A percentile compares a stretch with the other conserved stretches of the same genome.
Conservation (phyloP, 2,797 vertebrate genomes). For the Sebastolobus alascanus region DNA sequence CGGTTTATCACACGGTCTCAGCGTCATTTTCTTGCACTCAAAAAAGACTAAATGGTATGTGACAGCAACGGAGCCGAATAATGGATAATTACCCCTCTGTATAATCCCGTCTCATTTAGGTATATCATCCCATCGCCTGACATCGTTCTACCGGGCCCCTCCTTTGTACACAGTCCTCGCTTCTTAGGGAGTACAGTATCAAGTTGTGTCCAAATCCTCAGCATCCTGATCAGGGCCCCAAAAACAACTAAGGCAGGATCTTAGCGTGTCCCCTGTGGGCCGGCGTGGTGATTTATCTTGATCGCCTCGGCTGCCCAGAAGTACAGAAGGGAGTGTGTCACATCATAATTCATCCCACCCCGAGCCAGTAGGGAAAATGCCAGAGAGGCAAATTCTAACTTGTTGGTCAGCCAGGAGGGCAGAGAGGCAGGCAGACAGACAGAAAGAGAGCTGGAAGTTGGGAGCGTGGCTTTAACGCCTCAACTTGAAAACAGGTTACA, state of each 20-base stretch:
- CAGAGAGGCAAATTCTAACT: slow-evolving; percentile 73
- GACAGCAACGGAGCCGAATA: slow-evolving; percentile 55
- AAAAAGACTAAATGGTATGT: slow-evolving; percentile 54
- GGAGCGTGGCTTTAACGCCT: slow-evolving; percentile 11
- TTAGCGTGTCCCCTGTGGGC: slow-evolving; percentile 60
- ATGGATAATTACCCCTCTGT: slow-evolving; percentile 61
- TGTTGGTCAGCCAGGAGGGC: slow-evolving; percentile 61
- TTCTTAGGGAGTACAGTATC: slow-evolving; percentile 52
- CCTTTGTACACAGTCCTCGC: slow-evolving; percentile 34
- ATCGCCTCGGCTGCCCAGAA: slow-evolving; percentile 71
- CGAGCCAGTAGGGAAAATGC: slow-evolving; percentile 68
- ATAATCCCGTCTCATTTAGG: slow-evolving; percentile 55
- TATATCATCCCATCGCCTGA: slow-evolving; percentile 54
- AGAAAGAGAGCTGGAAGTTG: slow-evolving; percentile 24
- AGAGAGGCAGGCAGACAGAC: slow-evolving; percentile 26
- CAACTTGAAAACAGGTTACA: slow-evolving; percentile 19
- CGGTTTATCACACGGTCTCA: slow-evolving; percentile 50
- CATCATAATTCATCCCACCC: slow-evolving; percentile 78
- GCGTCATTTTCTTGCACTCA: slow-evolving; percentile 42
- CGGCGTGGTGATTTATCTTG: slow-evolving; percentile 75
- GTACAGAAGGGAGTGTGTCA: slow-evolving; percentile 74
- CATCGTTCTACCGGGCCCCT: slow-evolving; percentile 38
- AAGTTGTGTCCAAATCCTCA: slow-evolving; percentile 63
- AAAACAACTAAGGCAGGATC: slow-evolving; percentile 71
- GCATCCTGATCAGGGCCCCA: slow-evolving; percentile 64